A percentile compares a stretch with the other conserved stretches of the same genome.
These are phyloP conservation scores for Subacronicta megacephala DNA, from an alignment of 2,888 invertebrate genomes.

Conservation along the genomic window DNA sequence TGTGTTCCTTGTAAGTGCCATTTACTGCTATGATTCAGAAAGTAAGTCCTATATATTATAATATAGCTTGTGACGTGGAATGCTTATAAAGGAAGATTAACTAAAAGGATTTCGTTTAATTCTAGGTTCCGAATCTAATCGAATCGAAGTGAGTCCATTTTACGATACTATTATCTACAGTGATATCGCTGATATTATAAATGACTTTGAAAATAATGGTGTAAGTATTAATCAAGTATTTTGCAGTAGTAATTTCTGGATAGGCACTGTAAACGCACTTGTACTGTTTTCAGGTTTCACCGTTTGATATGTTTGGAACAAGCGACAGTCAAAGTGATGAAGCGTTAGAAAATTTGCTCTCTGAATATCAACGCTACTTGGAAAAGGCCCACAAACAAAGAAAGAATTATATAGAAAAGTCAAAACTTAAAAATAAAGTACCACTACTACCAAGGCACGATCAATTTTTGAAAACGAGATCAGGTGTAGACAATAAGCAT, in stretches of 20 bases:
- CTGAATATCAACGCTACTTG: conserved; percentile 81
- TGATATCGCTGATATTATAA: conserved; percentile 82
- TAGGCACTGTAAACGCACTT: conserved; percentile 16
- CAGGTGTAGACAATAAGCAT: conserved; percentile 57
- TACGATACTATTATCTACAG: conserved; percentile 81
- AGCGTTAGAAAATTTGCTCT: conserved; percentile 77
- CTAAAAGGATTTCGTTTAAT: conserved; percentile 35
- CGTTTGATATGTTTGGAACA: conserved; percentile 63
- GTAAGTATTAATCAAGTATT: conserved; percentile 63
- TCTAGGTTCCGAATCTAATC: conserved; percentile 73
- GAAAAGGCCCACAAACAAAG: conserved; percentile 82
- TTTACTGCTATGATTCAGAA: conserved; percentile 68
- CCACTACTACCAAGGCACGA: conserved; percentile 73
- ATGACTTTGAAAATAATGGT: conserved; percentile 76
- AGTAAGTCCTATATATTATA: conserved; percentile 68
- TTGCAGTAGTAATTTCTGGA: conserved; percentile 10
- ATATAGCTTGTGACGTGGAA: conserved; percentile 3
- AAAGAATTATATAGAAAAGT: conserved; percentile 72
- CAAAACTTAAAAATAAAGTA: conserved; percentile 80
- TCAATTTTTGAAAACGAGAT: conserved; percentile 69
- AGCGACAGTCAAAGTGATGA: conserved; percentile 80
- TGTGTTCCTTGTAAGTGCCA: conserved; percentile 55
- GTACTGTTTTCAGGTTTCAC: conserved; percentile 68
- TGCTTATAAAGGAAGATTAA: conserved; percentile 26
- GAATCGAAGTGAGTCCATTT: conserved; percentile 74